Base-by-base conservation (phyloP, 2,113 vertebrate genomes). In the Oryzias javanicus region DNA sequence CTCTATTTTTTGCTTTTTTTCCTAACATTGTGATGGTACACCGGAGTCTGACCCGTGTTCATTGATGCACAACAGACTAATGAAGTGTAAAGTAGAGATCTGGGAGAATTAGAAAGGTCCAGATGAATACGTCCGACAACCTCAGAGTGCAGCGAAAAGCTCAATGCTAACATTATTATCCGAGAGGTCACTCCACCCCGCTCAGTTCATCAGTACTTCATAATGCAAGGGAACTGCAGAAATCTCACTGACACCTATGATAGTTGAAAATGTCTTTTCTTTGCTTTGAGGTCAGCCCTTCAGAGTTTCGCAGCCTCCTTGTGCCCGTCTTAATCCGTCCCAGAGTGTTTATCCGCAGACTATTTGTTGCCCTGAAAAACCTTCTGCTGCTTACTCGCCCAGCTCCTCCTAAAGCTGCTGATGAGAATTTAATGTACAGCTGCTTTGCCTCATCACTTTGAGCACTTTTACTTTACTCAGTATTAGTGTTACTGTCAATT, bases 151-250 rank as follows among this genome's bases (percentile, higher is more conserved):
- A 20, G 53, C 27, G 17, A 44, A 71, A 55, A 68, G 72, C 80
- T 90, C 87, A 65, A 88, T 89, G 75, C 82, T 90, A 89, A 91
- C 79, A 67, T 73, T 72, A 67, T 91, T 86, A 89, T 64, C 74
- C 70, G 53, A 46, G 81, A 86, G 85, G 88, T 89, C 88, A 88
- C 25, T 70, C 66, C 71, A 67, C 70, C 67, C 42, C 27, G 59
- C 49, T 51, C 72, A 64, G 79, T 83, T 86, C 82, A 81, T 89
- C 86, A 83, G 78, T 76, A 49, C 83, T 81, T 84, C 69, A 67
- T 83, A 72, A 78, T 52, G 47, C 44, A 42, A 15, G 48, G 50
- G 72, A 83, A 74, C 72, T 54, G 69, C 55, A 48, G 52, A 67
- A 81, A 35, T 35, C 35, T 35, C 35, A 29, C 27, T 35, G 35